Evolutionary conservation across 2,888 invertebrate species (phyloP).

Genomic region (Rhagonycha lutea): DNA sequence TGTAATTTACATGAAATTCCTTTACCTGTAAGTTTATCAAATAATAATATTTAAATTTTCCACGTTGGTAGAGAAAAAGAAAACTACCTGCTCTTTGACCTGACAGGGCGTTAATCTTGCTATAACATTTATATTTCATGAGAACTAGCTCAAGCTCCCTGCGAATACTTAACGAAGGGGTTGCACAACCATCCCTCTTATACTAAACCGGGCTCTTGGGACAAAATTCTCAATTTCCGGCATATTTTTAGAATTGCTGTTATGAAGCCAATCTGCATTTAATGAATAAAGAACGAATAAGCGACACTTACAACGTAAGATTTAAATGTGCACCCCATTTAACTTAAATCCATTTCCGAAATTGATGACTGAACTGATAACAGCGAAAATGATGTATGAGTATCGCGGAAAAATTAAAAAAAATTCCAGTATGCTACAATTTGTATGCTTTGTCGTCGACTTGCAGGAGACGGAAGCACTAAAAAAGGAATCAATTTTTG

Average conservation of each 20-base stretch:
- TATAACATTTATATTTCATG: slow-evolving; percentile 34
- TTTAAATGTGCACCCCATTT: slow-evolving; percentile 36
- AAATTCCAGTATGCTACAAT: background rate
- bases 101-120: slow-evolving; percentile 33
- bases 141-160: slow-evolving; percentile 21
- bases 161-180: slow-evolving; percentile 32
- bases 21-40: background rate
- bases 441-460: background rate
- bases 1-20: background rate
- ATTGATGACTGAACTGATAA: slow-evolving; percentile 25
- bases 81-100: slow-evolving; percentile 25
- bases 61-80: slow-evolving; percentile 2
- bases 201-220: slow-evolving; percentile 48
- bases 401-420: background rate
- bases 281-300: slow-evolving; percentile 28
- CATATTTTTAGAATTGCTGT: slow-evolving; percentile 38
- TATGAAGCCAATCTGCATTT: slow-evolving; percentile 30
- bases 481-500: slow-evolving; percentile 1
- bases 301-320: slow-evolving; percentile 21
- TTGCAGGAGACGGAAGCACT: background rate
- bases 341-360: slow-evolving; percentile 38
- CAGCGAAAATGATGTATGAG: slow-evolving; percentile 33
- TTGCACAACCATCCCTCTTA: slow-evolving; percentile 25
- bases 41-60: slow-evolving; percentile 3
- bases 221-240: slow-evolving; percentile 49